A percentile compares a stretch with the other conserved stretches of the same genome.
These are phyloP conservation scores for Imbricaverruca yamaguchii DNA, from an alignment of 2,888 invertebrate species.

Conservation along the genomic window DNA sequence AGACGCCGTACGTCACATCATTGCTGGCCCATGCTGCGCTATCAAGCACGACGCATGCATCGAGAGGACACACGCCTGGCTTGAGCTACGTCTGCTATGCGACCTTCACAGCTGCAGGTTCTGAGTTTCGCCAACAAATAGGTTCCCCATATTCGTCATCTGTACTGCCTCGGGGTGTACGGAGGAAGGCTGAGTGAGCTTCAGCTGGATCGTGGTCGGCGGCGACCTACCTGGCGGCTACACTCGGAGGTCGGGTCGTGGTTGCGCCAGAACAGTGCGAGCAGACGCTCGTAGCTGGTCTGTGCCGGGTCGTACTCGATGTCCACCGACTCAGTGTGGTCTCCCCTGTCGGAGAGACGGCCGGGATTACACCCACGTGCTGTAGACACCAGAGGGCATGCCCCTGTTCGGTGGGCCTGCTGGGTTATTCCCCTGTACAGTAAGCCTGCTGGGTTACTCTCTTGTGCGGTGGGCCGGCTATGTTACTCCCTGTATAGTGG, in stretches of 20 bases:
- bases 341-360: conserved; percentile 58
- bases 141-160: too few species aligned
- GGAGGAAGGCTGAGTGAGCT: too few species aligned
- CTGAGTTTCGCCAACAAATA: too few species aligned
- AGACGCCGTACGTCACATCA: too few species aligned
- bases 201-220: too few species aligned
- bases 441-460: background rate
- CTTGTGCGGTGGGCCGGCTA: background rate
- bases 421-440: background rate
- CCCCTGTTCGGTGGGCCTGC: background rate
- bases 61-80: too few species aligned
- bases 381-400: background rate
- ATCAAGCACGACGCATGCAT: too few species aligned
- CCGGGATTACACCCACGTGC: background rate
- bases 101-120: too few species aligned
- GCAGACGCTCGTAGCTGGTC: conserved; percentile 63
- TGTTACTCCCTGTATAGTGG: too few species aligned
- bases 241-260: conserved; percentile 81
- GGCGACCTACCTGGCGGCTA: conserved; percentile 60
- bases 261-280: conserved; percentile 83
- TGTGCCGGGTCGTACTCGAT: conserved; percentile 78
- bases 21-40: too few species aligned
- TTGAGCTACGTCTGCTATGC: too few species aligned
- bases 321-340: conserved; percentile 90
- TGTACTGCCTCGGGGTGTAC: too few species aligned